Base-by-base conservation (phyloP, 2,888 invertebrate genomes). In the Oxyteleia sp. region DNA sequence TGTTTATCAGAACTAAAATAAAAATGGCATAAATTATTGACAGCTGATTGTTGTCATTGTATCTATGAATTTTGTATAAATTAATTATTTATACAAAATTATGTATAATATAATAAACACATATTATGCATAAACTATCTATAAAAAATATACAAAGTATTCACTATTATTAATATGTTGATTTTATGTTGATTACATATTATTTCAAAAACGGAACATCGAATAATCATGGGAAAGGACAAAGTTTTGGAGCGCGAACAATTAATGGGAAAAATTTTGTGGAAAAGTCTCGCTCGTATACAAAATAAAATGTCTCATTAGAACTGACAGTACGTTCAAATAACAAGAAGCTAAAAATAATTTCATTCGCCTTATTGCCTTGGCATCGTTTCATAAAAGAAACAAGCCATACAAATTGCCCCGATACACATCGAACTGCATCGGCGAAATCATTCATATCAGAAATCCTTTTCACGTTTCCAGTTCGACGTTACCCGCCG, bases 361-460 rank as follows among this genome's bases (percentile, higher is more conserved):
- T 79, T 69, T 75, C 49, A 79, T 68, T 79, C 83, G 79, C 57
- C 51, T 76, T 80, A 75, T 84, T 75, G 84, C 84, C 84, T 84
- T 84, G 84, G 80, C 84, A 84, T 84, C 79, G 74, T 75, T 80
- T 80, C 75, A 75, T 71, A 61, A 75, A 75, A 84, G 75, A 80
- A 84, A 84, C 72, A 80, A 83, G 83, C 79, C 71, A 74, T 83
- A 79, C 74, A 79, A 83, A 68, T 83, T 79, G 63, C 69, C 35
- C 63, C 47, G 78, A 69, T 83, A 74, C 59, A 78, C 49, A 68
- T 82, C 57, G 68, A 83, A 79, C 68, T 53, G 63, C 61, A 78
- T 63, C 45, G 66, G 55, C 72, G 29, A 79, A 79, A 68, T 78
- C 59, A 72, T 72, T 76, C 53, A 66, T 75, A 71, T 75, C 69